Base-by-base conservation (phyloP, 64 coral and sea anemone species). In the Dendronephthya gigantea region DNA sequence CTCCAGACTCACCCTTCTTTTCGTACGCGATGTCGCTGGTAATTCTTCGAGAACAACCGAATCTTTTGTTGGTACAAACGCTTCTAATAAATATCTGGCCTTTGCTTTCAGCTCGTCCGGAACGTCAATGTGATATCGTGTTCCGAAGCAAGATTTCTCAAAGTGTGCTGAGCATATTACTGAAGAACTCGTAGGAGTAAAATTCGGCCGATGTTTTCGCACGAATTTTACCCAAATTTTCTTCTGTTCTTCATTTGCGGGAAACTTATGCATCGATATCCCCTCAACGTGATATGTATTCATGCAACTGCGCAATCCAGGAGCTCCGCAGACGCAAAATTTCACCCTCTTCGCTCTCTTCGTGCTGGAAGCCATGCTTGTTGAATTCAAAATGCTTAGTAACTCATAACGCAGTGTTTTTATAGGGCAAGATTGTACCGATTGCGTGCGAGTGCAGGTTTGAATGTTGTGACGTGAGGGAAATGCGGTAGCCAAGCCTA, bases 141-240 rank as follows among this genome's bases (percentile, higher is more conserved):
- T 74, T 29, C 31, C 38, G 30, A 32, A 81, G 39, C 86, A 35
- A 22, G 11, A 51, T 49, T 47, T 25, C 3, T 41, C 68, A 55
- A 88, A 88, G 70, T 88, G 68, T 31, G 13, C 86, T 35, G 86
- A 88, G 70, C 86, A 88, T 14, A 88, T 58, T 47, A 75, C 85
- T 1, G 90, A 87, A n/a, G 84, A 91, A 68, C 83, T 86, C 50
- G 82, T 91, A 3, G 90, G 90, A 37, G 59, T 75, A 50, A 91
- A 91, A 84, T 91, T 84, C 59, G 39, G 59, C 40, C 50, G 68
- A 84, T 91, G 84, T 83, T 66, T 91, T 45, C 84, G 90, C 10
- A 91, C 90, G 87, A 91, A 91, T 82, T 52, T 79, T n/a, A 50
- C 47, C 85, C 90, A 84, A n/a, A n/a, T n/a, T n/a, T n/a, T n/a